Evolutionary conservation across 2,113 vertebrate genomes (phyloP), one percentile per base, ranked within the genome.

Genomic region (Psilopsiagon aurifrons): DNA sequence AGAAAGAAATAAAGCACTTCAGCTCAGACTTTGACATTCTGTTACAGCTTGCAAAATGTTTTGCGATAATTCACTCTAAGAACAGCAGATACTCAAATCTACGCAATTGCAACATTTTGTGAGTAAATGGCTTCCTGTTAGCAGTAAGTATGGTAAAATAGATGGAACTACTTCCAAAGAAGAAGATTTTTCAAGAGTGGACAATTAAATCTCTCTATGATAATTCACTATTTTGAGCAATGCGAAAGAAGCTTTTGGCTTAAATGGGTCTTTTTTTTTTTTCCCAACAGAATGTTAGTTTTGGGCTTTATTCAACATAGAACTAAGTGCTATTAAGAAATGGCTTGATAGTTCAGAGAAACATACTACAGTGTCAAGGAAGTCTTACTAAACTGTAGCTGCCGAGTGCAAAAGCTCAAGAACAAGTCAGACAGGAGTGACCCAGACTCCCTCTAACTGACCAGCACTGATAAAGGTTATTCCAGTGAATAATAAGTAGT

Each of bases 211-310:
- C n/a, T 71, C 79, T 27, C 80, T 9, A 19, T 0, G 0, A 51
- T 60, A 94, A 87, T 83, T 90, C 74, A 49, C 60, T 88, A 18
- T 33, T 96, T 69, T 47, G 39, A 90, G 90, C 68, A 91, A 68
- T 9, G 33, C 35, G 33, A 69, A 83, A 75, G 63, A 59, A 66
- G 70, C 57, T 52, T 73, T 83, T 67, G 95, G 78, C 86, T 83
- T 37, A 13, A 37, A 23, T 10, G 23, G 8, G 46, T 18, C 17
- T 4, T 2, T 2, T 2, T 2, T 2, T 2, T 77, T 70, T 44
- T 20, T 4, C 82, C 78, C 78, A 89, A 46, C 15, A 77, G 67
- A 90, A 79, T 77, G 84, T 93, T 93, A 76, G 80, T 92, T 88
- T 85, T 86, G 91, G 91, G 64, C 35, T 95, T 86, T 82, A 81